These are phyloP conservation scores for Drosophila fuyamai DNA, from an alignment of 1,140 invertebrate species.

Conservation along the genomic window DNA sequence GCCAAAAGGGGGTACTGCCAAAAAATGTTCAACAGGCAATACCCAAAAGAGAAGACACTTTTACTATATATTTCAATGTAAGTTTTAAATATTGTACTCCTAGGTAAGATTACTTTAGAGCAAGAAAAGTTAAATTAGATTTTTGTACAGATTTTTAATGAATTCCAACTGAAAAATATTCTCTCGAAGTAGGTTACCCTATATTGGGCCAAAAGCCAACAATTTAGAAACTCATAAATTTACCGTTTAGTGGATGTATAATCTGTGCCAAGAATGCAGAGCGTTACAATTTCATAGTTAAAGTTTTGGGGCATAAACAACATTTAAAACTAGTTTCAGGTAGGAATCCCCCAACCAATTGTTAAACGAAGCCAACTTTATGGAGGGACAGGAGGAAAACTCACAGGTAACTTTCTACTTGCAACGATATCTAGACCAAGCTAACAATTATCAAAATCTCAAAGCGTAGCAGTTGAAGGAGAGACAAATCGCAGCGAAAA, in stretches of 20 bases:
- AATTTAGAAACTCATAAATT: constrained; percentile 42
- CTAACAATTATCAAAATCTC: constrained; percentile 56
- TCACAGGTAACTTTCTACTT: constrained; percentile 1
- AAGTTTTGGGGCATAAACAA: constrained; percentile 39
- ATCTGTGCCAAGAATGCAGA: constrained; percentile 18
- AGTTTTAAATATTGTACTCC: too few relatives aligned
- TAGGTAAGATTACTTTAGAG: too few relatives aligned
- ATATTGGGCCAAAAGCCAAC: constrained; percentile 15
- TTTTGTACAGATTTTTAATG: neutral
- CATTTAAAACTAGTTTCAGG: constrained; percentile 56
- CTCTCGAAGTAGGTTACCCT: too few relatives aligned
- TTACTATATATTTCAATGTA: neutral
- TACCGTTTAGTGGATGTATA: constrained; percentile 40
- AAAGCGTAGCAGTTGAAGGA: constrained; percentile 17
- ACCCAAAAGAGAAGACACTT: too few relatives aligned
- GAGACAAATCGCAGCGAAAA: constrained; percentile 46
- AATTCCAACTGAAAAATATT: too few relatives aligned
- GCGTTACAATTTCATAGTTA: constrained; percentile 16
- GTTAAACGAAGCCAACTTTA: constrained; percentile 24
- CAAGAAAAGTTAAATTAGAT: too few relatives aligned
- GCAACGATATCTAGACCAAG: constrained; percentile 25
- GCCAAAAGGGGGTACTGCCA: constrained; percentile 55
- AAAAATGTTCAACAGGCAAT: constrained; percentile 15
- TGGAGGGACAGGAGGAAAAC: constrained; percentile 21
- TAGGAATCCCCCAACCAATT: constrained; percentile 23